A percentile compares a stretch with the other conserved stretches of the same genome.
Evolutionary conservation across 2,888 invertebrate species (phyloP).

Genomic region (Zygaena filipendulae): DNA sequence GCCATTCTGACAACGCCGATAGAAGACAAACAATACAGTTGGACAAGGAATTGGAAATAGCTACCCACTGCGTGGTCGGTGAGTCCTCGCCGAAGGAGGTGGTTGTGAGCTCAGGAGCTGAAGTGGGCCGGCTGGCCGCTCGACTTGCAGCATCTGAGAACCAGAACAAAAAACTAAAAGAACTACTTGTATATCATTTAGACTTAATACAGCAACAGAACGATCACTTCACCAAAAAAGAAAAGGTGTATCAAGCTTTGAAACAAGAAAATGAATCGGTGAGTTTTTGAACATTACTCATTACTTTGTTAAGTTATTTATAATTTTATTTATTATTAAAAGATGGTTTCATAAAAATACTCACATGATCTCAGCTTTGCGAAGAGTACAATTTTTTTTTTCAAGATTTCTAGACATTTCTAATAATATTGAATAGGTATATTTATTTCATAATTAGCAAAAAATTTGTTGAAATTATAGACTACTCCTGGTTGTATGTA

Average conservation of each 20-base stretch:
- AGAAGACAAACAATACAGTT: conserved; percentile 34
- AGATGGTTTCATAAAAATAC: too few species aligned
- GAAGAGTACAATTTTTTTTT: too few species aligned
- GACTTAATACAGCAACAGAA: conserved; percentile 93
- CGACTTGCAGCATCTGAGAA: conserved; percentile 41
- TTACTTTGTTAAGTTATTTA: too few species aligned
- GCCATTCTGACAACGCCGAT: conserved; percentile 56
- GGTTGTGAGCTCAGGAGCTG: conserved; percentile 20
- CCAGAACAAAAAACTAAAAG: conserved; percentile 79
- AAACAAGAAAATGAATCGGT: conserved; percentile 84
- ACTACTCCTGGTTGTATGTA: too few species aligned
- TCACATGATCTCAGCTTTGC: too few species aligned
- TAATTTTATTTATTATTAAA: too few species aligned
- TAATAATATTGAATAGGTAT: too few species aligned
- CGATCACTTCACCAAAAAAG: conserved; percentile 82
- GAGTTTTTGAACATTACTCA: too few species aligned
- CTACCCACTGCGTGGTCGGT: conserved; percentile 34
- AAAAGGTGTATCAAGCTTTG: conserved; percentile 77
- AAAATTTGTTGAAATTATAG: too few species aligned
- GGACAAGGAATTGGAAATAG: conserved; percentile 49
- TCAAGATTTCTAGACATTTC: too few species aligned
- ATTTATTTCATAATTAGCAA: too few species aligned
- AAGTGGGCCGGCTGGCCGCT: conserved; percentile 30
- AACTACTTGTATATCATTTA: conserved; percentile 83
- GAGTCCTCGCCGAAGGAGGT: conserved; percentile 36